These are phyloP conservation scores for Sardina pilchardus DNA, from an alignment of 2,113 vertebrate species.

Conservation along the genomic window DNA sequence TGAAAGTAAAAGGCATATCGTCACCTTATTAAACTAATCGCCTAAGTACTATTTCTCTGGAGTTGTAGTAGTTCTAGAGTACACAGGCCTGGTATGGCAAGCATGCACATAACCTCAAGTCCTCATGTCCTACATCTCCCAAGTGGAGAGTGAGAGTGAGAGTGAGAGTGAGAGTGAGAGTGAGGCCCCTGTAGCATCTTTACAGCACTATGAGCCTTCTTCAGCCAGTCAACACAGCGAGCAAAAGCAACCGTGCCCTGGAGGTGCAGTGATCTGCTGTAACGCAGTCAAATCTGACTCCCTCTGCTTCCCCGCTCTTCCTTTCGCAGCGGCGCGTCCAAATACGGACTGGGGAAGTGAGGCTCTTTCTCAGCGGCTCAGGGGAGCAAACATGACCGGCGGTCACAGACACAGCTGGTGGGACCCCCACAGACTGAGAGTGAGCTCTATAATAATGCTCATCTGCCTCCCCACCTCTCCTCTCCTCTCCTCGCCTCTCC, in stretches of 20 bases:
- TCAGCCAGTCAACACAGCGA: background rate
- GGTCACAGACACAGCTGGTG: slow-evolving; percentile 30
- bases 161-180: no score
- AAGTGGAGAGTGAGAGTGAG: background rate
- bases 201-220: background rate
- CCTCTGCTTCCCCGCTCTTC: background rate
- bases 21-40: no score
- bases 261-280: background rate
- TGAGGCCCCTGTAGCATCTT: background rate
- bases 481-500: background rate
- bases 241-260: background rate
- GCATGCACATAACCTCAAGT: background rate
- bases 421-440: slow-evolving; percentile 1
- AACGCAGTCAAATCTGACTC: background rate
- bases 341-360: background rate
- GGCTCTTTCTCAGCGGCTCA: slow-evolving; percentile 17
- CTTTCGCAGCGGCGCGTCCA: background rate
- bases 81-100: background rate
- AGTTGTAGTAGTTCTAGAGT: no score
- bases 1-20: no score
- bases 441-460: background rate
- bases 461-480: background rate
- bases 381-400: slow-evolving; percentile 26
- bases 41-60: no score
- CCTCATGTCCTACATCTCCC: background rate